phyloP scores from a whole-genome alignment of 2,888 invertebrate species.

The Drosophila siamana region DNA sequence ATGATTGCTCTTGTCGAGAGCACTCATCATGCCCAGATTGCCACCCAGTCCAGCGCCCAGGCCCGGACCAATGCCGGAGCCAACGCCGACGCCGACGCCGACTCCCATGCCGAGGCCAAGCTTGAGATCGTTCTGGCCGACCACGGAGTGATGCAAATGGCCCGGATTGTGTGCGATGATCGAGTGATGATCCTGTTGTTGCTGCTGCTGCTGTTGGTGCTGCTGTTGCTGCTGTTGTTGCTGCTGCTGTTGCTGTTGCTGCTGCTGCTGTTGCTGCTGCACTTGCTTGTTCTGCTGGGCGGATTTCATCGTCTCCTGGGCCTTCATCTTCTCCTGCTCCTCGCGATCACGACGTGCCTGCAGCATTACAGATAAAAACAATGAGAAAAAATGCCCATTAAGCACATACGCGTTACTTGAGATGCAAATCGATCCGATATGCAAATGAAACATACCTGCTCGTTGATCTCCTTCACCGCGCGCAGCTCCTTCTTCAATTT shows the following conservation, averaged over 20 bases:
- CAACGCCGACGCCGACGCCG: conserved; percentile 74
- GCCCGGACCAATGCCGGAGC: conserved; percentile 81
- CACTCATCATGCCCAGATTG: conserved; percentile 86
- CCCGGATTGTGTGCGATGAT: conserved; percentile 85
- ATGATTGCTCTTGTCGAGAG: conserved; percentile 85
- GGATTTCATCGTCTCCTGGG: conserved; percentile 95
- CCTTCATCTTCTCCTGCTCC: conserved; percentile 96
- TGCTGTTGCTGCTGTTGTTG: conserved; percentile 81
- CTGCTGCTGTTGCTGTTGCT: conserved; percentile 82
- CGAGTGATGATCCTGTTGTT: conserved; percentile 84
- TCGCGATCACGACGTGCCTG: conserved; percentile 93
- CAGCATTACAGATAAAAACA: background rate
- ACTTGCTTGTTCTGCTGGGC: conserved; percentile 91
- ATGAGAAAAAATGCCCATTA: conserved; percentile 10
- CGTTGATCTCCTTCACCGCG: conserved; percentile 97
- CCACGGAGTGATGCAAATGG: conserved; percentile 85
- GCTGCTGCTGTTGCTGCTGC: conserved; percentile 83
- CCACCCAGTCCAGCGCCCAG: conserved; percentile 83
- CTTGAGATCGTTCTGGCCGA: conserved; percentile 85
- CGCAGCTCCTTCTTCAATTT: conserved; percentile 98
- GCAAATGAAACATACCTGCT: conserved; percentile 87
- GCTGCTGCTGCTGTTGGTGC: conserved; percentile 82
- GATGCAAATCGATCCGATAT: conserved; percentile 25
- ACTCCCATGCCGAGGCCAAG: conserved; percentile 85
- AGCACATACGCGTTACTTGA: background rate